Evolutionary conservation across 1,140 invertebrate genomes (phyloP), one percentile per base, ranked within the genome.

Genomic region (Temnothorax longispinosus): DNA sequence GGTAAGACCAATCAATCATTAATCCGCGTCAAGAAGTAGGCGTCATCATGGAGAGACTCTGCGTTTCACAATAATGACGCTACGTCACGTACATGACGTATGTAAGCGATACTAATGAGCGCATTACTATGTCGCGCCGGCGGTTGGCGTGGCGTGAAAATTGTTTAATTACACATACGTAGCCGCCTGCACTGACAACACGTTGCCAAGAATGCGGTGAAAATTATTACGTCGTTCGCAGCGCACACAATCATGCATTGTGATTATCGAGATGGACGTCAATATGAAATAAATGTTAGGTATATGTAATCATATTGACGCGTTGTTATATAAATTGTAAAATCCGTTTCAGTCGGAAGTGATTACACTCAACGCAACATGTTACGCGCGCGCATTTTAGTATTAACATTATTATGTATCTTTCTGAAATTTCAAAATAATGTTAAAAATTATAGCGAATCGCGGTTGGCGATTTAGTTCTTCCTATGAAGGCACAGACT

Each of bases 51-150:
- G 44, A 74, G 54, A 74, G 69, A 35, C 11, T 50, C 11, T 50
- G 54, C 54, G 18, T 50, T 75, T 60, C 32, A 44, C 13, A 32
- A 75, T 75, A 84, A 84, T 50, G 54, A 74, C 5, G 41, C 64
- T 60, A 44, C 69, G 41, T 84, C 80, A 84, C 32, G 44, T 84
- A 84, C 15, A 8, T 82, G 80, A 82, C 80, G 67, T 82, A 72
- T 58, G 67, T 74, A 84, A 75, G 69, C 44, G 69, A 84, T 84
- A 75, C 80, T 84, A 84, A 84, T 75, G 80, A 84, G 52, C 80
- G 54, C 54, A 47, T 72, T 82, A 72, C 38, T 58, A 58, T 58
- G 50, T 58, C 52, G 50, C 78, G 41, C 0, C 54, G 6, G 18
- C 11, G 52, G 54, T 47, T 38, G 47, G 27, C 18, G 10, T 32